Evolutionary conservation across 2,113 vertebrate species (phyloP), one percentile per base, ranked within the genome.

Genomic region (Upupa epops): DNA sequence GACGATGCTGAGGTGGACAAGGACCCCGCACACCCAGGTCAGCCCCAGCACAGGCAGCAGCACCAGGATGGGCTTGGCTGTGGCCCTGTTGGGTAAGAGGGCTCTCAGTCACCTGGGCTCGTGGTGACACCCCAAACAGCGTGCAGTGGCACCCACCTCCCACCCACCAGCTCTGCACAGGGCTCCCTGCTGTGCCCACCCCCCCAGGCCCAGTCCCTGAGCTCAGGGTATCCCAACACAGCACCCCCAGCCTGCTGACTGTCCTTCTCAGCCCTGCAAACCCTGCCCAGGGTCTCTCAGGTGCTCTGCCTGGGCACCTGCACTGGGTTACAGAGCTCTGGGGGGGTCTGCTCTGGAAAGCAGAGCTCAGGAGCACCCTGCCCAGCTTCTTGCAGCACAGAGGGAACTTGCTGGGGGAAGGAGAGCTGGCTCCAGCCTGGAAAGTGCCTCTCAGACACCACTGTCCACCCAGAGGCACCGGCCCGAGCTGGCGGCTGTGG

Each of bases 11-110:
- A 99, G 97, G 88, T 99, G 98, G 9, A 98, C 99, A 25, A 99
- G 97, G 46, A 99, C 54, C 15, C 99, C 98, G 19, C 98, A 99
- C 12, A 98, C 91, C 99, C 99, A 99, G 28, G 98, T 99, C 72
- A 99, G 97, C 59, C 99, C 98, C 95, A 99, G 97, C 40, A 99
- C 96, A 0, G 99, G 98, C 77, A 99, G 97, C 82, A 99, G 97
- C 72, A 99, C 98, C 80, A 99, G 96, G 36, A 99, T 60, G 0
- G 98, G 99, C 21, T 99, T 98, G 29, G 98, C 98, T 1, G 97
- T 98, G 45, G 98, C 98, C 98, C 99, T 99, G 94, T 13, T 0
- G 9, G 48, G 81, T 93, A 73, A 84, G 83, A 91, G 40, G 42
- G 80, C 78, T 66, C 52, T 15, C 71, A 37, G 83, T 96, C 83